phyloP scores from a whole-genome alignment of 1,140 invertebrate genomes.

The Drosophila quadrilineata region DNA sequence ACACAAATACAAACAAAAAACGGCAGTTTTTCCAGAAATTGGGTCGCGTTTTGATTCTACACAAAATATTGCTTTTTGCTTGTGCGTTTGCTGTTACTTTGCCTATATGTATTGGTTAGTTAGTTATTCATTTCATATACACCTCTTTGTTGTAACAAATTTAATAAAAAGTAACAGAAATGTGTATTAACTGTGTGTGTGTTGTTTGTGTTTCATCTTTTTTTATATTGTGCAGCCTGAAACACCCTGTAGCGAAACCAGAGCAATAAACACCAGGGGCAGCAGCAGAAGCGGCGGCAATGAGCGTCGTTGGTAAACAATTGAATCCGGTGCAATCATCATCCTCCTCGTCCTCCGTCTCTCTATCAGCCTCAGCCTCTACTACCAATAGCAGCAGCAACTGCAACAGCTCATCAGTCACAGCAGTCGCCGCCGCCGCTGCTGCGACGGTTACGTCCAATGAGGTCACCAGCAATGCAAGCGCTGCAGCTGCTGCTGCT shows the following conservation, averaged over 20 bases:
- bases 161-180: not conserved
- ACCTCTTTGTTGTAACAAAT: too few species aligned
- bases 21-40: slow-evolving; percentile 66
- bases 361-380: slow-evolving; percentile 3
- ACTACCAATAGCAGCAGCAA: not conserved
- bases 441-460: too few species aligned
- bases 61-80: slow-evolving; percentile 18
- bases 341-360: slow-evolving; percentile 13
- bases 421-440: not conserved
- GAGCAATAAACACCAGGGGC: not conserved
- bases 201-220: not conserved
- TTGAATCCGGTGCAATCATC: slow-evolving; percentile 61
- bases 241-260: slow-evolving; percentile 3
- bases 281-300: slow-evolving; percentile 15
- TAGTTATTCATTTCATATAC: slow-evolving; percentile 9
- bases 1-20: slow-evolving; percentile 68
- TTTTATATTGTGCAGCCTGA: slow-evolving; percentile 7
- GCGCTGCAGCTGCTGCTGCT: not conserved
- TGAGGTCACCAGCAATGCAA: not conserved
- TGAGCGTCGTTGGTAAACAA: slow-evolving; percentile 72
- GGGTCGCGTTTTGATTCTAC: slow-evolving; percentile 56
- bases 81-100: slow-evolving; percentile 47
- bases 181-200: too few species aligned
- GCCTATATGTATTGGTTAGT: slow-evolving; percentile 47
- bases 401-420: not conserved